Evolutionary conservation across 1,140 invertebrate species (phyloP).

Genomic region (Drosophila albomicans): DNA sequence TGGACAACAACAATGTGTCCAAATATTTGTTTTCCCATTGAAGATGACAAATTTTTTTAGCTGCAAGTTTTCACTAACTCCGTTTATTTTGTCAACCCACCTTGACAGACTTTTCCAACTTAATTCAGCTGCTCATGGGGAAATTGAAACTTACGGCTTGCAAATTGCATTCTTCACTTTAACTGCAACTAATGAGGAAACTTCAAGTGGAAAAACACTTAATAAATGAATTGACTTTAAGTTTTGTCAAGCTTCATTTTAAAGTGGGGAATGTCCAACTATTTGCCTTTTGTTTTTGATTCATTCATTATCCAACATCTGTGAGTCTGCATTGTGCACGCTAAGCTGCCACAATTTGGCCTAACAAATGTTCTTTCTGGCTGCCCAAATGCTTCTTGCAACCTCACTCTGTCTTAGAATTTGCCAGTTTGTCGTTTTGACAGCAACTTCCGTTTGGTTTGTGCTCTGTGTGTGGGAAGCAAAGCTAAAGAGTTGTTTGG

Average conservation of each 20-base stretch:
- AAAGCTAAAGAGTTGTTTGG: neutral
- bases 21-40: constrained; percentile 38
- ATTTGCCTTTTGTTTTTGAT: constrained; percentile 23
- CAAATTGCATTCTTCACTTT: neutral
- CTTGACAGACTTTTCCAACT: constrained; percentile 2
- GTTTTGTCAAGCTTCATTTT: neutral
- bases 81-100: neutral
- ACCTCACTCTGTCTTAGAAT: neutral
- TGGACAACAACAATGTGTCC: constrained; percentile 33
- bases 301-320: constrained; percentile 29
- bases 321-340: constrained; percentile 13
- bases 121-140: constrained; percentile 8
- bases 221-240: too few relatives aligned
- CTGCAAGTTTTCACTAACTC: constrained; percentile 5
- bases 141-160: constrained; percentile 33
- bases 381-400: neutral
- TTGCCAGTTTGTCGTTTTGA: constrained; percentile 53
- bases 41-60: constrained; percentile 24
- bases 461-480: constrained; percentile 1
- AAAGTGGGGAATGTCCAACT: neutral
- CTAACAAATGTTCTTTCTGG: constrained; percentile 27
- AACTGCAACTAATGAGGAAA: constrained; percentile 19
- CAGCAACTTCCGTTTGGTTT: constrained; percentile 59
- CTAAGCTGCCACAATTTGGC: constrained; percentile 23
- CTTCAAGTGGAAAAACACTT: neutral